Conservation (phyloP, 2,888 invertebrate species). For the Cecidostiba fungosa region DNA sequence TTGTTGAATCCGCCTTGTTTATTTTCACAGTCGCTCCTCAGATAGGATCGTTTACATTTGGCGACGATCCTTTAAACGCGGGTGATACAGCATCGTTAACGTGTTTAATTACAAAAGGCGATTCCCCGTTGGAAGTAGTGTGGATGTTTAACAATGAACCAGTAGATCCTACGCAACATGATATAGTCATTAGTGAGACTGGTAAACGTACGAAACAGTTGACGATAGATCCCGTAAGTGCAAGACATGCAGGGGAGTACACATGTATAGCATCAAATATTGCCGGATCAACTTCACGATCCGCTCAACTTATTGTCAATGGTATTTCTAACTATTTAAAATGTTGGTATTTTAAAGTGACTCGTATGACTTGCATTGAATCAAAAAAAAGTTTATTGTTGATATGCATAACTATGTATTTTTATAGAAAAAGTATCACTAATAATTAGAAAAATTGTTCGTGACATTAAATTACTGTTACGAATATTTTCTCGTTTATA, state of each 20-base stretch:
- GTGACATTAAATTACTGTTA: too few species aligned
- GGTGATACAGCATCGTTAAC: slow-evolving; percentile 84
- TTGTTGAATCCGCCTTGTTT: neutral
- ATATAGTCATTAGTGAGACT: slow-evolving; percentile 78
- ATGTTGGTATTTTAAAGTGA: slow-evolving; percentile 12
- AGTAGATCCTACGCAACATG: slow-evolving; percentile 74
- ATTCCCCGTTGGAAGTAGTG: slow-evolving; percentile 87
- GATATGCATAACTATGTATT: neutral
- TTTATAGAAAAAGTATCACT: neutral
- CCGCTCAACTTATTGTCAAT: slow-evolving; percentile 82
- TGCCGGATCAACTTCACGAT: slow-evolving; percentile 82
- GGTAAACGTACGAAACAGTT: slow-evolving; percentile 67
- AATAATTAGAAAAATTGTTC: too few species aligned
- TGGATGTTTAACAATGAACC: slow-evolving; percentile 88
- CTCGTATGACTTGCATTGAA: slow-evolving; percentile 35
- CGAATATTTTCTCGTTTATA: too few species aligned
- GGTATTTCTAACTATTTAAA: slow-evolving; percentile 78
- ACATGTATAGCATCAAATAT: slow-evolving; percentile 80
- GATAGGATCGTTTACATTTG: slow-evolving; percentile 89
- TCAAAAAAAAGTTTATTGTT: neutral
- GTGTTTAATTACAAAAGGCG: slow-evolving; percentile 85
- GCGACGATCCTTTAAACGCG: slow-evolving; percentile 86
- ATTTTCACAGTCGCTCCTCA: slow-evolving; percentile 86
- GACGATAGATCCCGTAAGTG: slow-evolving; percentile 77
- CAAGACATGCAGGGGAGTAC: slow-evolving; percentile 79